phyloP scores from a whole-genome alignment of 1,140 invertebrate genomes.

The Ips typographus region DNA sequence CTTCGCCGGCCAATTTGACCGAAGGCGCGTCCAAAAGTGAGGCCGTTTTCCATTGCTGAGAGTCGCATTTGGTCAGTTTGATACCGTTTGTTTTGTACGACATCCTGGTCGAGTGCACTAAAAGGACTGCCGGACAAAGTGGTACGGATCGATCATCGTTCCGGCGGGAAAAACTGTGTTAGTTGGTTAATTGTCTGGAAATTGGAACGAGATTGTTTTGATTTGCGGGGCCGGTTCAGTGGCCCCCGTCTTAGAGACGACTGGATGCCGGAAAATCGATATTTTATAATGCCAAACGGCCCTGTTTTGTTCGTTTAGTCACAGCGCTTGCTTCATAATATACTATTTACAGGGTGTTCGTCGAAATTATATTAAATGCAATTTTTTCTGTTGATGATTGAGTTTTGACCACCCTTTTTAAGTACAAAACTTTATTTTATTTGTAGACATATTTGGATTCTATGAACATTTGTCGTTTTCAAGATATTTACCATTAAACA shows the following conservation, averaged over 20 bases:
- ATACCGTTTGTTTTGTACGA: constrained; percentile 49
- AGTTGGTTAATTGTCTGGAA: constrained; percentile 32
- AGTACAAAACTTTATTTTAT: too few species aligned
- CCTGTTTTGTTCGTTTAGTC: background rate
- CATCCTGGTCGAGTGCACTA: constrained; percentile 37
- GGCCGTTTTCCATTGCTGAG: constrained; percentile 45
- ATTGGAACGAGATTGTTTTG: constrained; percentile 45
- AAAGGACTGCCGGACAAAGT: background rate
- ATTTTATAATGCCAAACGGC: constrained; percentile 12
- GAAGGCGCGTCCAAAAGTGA: constrained; percentile 58
- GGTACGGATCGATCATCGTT: constrained; percentile 15
- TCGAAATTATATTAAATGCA: too few species aligned
- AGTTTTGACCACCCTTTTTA: too few species aligned
- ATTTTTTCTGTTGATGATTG: too few species aligned
- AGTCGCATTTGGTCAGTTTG: constrained; percentile 43
- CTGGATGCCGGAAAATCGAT: constrained; percentile 12
- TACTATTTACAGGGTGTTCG: too few species aligned
- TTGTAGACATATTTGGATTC: too few species aligned
- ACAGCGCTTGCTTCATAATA: background rate
- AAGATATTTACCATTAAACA: too few species aligned
- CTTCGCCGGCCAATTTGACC: constrained; percentile 71
- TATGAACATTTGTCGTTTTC: too few species aligned
- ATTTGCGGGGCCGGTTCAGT: constrained; percentile 28
- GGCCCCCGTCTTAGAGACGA: background rate
- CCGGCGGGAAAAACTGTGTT: constrained; percentile 18